Evolutionary conservation across 2,113 vertebrate species (phyloP).

Genomic region (Furnarius figulus): DNA sequence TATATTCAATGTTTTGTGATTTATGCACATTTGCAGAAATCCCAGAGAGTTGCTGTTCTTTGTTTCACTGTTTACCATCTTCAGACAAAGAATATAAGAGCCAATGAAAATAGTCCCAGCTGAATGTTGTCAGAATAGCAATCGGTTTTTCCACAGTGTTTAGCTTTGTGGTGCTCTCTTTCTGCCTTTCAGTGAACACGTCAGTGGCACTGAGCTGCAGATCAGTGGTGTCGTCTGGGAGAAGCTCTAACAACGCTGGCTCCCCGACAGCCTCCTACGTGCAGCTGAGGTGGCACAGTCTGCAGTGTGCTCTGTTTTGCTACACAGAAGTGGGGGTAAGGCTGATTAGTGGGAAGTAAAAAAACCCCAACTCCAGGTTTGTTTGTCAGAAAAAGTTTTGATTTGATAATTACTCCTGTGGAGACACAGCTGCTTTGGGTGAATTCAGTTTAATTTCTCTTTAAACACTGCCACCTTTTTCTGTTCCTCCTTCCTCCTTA

Average conservation of each 20-base stretch:
- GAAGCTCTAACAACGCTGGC: not conserved
- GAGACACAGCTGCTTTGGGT: not conserved
- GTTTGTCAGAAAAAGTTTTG: conserved; percentile 18
- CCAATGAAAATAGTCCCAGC: not conserved
- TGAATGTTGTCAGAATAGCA: not conserved
- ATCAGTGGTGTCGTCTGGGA: not conserved
- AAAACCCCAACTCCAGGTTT: not conserved
- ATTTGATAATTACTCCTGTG: not conserved
- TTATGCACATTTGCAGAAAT: not conserved
- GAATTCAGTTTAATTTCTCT: not conserved
- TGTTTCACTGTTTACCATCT: not conserved
- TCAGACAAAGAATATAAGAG: not conserved
- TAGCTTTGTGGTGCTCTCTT: not conserved
- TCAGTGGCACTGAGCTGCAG: not conserved
- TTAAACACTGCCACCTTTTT: not conserved
- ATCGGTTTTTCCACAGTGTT: fast-evolving
- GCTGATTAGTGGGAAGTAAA: not conserved
- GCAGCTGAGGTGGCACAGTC: not conserved
- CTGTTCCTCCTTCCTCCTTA: not conserved
- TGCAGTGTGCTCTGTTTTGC: not conserved
- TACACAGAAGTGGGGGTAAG: not conserved
- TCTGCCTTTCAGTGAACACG: not conserved
- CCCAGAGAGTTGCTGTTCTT: not conserved
- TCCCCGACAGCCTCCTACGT: not conserved
- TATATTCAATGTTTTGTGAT: not conserved